Evolutionary conservation across 2,888 invertebrate genomes (phyloP).

Genomic region (Tenthredo notha): DNA sequence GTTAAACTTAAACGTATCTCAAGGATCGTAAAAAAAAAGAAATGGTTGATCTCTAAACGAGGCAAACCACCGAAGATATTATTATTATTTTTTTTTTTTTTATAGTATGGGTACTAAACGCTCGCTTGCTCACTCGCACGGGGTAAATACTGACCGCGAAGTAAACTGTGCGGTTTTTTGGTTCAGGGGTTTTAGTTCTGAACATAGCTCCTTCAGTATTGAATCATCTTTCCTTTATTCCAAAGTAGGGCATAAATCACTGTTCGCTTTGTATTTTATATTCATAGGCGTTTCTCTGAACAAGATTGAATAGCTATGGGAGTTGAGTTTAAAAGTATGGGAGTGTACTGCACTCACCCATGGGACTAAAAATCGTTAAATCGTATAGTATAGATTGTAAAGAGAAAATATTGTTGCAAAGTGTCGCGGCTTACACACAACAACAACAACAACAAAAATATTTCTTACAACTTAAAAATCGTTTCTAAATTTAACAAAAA

Average conservation of each 20-base stretch:
- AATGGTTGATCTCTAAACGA: conserved; percentile 70
- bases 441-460: too few relatives aligned
- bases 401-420: conserved; percentile 73
- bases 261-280: conserved; percentile 73
- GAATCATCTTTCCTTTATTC: conserved; percentile 65
- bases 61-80: conserved; percentile 64
- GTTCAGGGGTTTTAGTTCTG: not conserved
- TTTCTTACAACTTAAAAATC: too few relatives aligned
- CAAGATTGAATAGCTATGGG: conserved; percentile 73
- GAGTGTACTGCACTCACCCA: conserved; percentile 56
- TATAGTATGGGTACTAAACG: conserved; percentile 70
- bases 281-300: conserved; percentile 73
- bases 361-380: conserved; percentile 73
- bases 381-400: conserved; percentile 74
- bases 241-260: conserved; percentile 72
- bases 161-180: conserved; percentile 64
- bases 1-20: not conserved
- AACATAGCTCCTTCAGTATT: conserved; percentile 63
- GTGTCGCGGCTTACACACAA: too few relatives aligned
- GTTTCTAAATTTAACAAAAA: not conserved
- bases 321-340: not conserved
- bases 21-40: conserved; percentile 69
- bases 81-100: too few relatives aligned
- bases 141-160: conserved; percentile 75
- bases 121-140: too few relatives aligned